A percentile compares a stretch with the other conserved stretches of the same genome.
phyloP scores from a whole-genome alignment of 2,797 vertebrate genomes.

The Lerista edwardsae region DNA sequence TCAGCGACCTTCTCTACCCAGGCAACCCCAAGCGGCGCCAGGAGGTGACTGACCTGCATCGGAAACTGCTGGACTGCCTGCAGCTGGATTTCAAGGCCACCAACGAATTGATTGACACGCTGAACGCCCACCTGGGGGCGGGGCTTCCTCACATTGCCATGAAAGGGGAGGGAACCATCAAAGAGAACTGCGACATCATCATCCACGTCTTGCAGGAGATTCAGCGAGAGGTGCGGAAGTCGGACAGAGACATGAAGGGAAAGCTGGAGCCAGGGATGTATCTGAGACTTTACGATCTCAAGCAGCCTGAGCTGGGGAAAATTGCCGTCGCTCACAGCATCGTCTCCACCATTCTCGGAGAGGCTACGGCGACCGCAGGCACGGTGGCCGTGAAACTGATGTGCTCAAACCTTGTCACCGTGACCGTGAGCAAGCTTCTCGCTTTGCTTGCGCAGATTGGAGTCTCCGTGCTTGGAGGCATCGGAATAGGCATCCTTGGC shows the following conservation, averaged over 20 bases:
- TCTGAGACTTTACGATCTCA: slow-evolving; percentile 77
- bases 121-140: slow-evolving; percentile 75
- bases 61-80: slow-evolving; percentile 74
- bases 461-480: slow-evolving; percentile 77
- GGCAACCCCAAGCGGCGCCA: slow-evolving; percentile 77
- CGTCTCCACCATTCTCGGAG: slow-evolving; percentile 75
- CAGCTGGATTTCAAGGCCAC: slow-evolving; percentile 73
- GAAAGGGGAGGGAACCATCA: slow-evolving; percentile 73
- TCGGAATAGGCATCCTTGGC: slow-evolving; percentile 75
- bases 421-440: slow-evolving; percentile 72
- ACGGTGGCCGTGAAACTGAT: slow-evolving; percentile 76
- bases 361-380: slow-evolving; percentile 74
- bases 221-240: slow-evolving; percentile 75
- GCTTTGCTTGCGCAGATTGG: slow-evolving; percentile 73
- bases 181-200: slow-evolving; percentile 79
- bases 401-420: slow-evolving; percentile 67
- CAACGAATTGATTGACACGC: slow-evolving; percentile 70
- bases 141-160: slow-evolving; percentile 67
- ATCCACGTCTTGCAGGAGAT: slow-evolving; percentile 74
- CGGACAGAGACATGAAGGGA: slow-evolving; percentile 75
- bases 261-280: slow-evolving; percentile 79
- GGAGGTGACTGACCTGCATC: slow-evolving; percentile 74
- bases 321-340: slow-evolving; percentile 77
- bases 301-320: slow-evolving; percentile 76
- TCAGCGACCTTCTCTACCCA: slow-evolving; percentile 78